Evolutionary conservation across 92 coral and sea anemone genomes (phyloP), one percentile per base, ranked within the genome.

Genomic region (Porites rus): DNA sequence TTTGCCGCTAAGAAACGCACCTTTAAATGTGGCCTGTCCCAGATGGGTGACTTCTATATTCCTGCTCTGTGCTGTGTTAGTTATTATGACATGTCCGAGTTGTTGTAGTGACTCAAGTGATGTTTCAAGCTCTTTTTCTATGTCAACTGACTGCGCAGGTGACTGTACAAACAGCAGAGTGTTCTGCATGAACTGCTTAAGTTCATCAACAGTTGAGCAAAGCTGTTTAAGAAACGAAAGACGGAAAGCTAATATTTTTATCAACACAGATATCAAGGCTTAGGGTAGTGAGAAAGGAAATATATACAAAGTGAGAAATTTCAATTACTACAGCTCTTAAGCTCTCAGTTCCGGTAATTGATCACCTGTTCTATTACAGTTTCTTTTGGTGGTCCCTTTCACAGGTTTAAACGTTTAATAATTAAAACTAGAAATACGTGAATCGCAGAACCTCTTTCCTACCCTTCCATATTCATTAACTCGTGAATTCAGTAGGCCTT

Each of bases 1-100:
- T 38, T 38, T 38, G 5, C 6, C 5, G 46, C 0, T 38, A 38
- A 38, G 46, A 38, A 46, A 50, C 13, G 10, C 8, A 96, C 99
- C 99, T 95, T 95, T 97, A 60, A 95, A 97, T 13, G 97, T 90
- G 10, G 99, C 99, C 64, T 92, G 93, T 0, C 99, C 99, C 18
- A 97, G 87, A 24, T 71, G 80, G 51, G 99, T 95, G 43, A 96
- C 86, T 78, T 90, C 86, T 43, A 95, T 66, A 66, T 52, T 65
- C 75, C 12, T 80, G 31, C 65, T 75, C 43, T 63, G 72, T 46
- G 51, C 54, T 69, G 51, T 65, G 17, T 28, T 63, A 4, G 72
- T 31, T 56, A 72, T 63, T 20, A 78, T 83, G 10, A 94, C 79
- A 75, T 90, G 98, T 19, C 94, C 95, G 51, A 94, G 91, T 8